These are phyloP conservation scores for Thalassophryne amazonica DNA, from an alignment of 2,797 vertebrate genomes.

Conservation along the genomic window DNA sequence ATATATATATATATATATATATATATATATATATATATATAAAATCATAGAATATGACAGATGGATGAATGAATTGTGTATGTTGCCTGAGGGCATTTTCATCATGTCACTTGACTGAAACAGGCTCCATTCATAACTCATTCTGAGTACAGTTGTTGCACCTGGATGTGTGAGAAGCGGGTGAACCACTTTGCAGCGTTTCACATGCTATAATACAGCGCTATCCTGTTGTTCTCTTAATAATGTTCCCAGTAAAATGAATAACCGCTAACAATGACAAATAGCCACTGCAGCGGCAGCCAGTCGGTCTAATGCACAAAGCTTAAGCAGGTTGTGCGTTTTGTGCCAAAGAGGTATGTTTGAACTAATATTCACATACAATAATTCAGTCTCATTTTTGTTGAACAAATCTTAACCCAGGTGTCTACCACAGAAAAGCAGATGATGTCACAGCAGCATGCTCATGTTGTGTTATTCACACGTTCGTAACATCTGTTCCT, in stretches of 20 bases:
- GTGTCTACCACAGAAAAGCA: constrained; percentile 7
- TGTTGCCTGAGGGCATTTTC: constrained; percentile 29
- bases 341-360: no score
- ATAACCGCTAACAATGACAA: constrained; percentile 49
- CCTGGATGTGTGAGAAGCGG: constrained; percentile 28
- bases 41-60: no score
- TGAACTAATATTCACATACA: no score
- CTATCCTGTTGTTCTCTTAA: constrained; percentile 13
- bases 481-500: no score
- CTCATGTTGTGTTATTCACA: no score
- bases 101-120: constrained; percentile 45
- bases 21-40: no score
- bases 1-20: no score
- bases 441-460: constrained; percentile 14
- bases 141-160: constrained; percentile 28
- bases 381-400: no score
- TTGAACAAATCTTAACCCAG: constrained; percentile 11
- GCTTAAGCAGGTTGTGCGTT: background rate
- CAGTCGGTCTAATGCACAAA: constrained; percentile 19
- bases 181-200: constrained; percentile 16
- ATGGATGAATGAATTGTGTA: constrained; percentile 4
- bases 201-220: constrained; percentile 10
- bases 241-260: constrained; percentile 21
- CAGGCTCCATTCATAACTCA: constrained; percentile 27
- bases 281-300: constrained; percentile 14